Conservation (phyloP, 1,140 invertebrate species). For the Melitaea cinxia region DNA sequence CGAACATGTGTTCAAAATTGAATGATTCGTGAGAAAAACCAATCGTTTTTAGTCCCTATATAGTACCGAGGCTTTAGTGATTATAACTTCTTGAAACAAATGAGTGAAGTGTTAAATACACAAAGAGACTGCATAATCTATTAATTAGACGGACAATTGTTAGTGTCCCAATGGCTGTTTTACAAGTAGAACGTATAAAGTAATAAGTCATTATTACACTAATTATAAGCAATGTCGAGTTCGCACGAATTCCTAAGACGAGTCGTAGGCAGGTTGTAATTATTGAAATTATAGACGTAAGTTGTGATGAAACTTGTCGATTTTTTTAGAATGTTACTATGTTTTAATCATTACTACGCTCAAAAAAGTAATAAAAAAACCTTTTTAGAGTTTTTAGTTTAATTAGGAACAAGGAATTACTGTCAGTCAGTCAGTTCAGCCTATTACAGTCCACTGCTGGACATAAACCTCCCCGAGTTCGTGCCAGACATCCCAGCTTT, state of each 20-base stretch:
- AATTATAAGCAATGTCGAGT: conserved; percentile 33
- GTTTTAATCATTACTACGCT: not conserved
- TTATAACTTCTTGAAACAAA: not conserved
- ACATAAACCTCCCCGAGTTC: no score
- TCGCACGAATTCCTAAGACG: conserved; percentile 14
- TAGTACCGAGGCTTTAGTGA: no score
- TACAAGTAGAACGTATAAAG: conserved; percentile 29
- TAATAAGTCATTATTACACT: conserved; percentile 30
- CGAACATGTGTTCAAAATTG: no score
- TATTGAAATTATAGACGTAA: conserved; percentile 14
- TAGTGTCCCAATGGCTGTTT: not conserved
- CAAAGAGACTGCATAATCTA: not conserved
- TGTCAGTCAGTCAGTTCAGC: no score
- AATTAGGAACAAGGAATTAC: no score
- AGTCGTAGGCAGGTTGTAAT: conserved; percentile 17
- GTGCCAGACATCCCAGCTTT: no score
- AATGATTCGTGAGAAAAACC: no score
- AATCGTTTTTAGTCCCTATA: no score
- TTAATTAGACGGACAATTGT: conserved; percentile 15
- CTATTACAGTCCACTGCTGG: no score
- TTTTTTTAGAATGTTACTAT: not conserved
- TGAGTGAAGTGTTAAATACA: not conserved
- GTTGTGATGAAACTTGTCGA: conserved; percentile 2
- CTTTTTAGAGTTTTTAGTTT: no score
- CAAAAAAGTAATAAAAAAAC: not conserved